Base-by-base conservation (phyloP, 2,797 vertebrate species). In the Euthynnus affinis region DNA sequence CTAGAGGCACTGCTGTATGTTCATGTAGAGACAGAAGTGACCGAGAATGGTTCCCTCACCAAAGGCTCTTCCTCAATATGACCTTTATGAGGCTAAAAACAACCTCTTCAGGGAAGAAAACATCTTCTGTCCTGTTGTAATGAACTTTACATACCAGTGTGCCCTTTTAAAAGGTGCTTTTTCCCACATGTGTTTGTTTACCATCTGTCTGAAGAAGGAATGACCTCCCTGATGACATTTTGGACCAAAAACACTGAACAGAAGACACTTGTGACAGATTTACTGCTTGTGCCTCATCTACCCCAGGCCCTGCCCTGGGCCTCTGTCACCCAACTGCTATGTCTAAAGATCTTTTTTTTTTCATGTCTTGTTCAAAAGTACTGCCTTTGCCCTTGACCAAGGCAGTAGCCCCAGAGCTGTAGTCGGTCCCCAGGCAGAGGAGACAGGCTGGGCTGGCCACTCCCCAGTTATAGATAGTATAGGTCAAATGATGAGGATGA, bases 401-500 rank as follows among this genome's bases (percentile, higher is more conserved):
- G 55, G 37, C 66, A 63, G 40, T 25, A 20, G 62, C 71, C 71
- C 63, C 64, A 42, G 65, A 66, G 25, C 18, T 10, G 3, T 56
- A 72, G 63, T n/a, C 3, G 2, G 52, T 84, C 84, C 72, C 86
- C 20, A 60, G 74, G 71, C 56, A 5, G 49, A 14, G 3, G 32
- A 84, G 34, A 65, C 62, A 27, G 32, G 13, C 37, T 62, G 49
- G 32, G 13, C 37, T 62, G 49, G 22, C 48, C 67, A 61, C 46
- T 76, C 32, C 61, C 59, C 61, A 55, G 46, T 73, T 70, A 55
- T 0, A 74, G 72, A 58, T 17, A 64, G 60, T 23, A 42, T 37
- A 60, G 76, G 81, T 85, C 84, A 84, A 71, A 80, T 63, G 15
- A 71, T 48, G 25, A 83, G 82, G 76, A 82, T 76, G 20, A 49